These are phyloP conservation scores for Tor tambroides DNA, from an alignment of 2,113 vertebrate genomes.

Conservation along the genomic window DNA sequence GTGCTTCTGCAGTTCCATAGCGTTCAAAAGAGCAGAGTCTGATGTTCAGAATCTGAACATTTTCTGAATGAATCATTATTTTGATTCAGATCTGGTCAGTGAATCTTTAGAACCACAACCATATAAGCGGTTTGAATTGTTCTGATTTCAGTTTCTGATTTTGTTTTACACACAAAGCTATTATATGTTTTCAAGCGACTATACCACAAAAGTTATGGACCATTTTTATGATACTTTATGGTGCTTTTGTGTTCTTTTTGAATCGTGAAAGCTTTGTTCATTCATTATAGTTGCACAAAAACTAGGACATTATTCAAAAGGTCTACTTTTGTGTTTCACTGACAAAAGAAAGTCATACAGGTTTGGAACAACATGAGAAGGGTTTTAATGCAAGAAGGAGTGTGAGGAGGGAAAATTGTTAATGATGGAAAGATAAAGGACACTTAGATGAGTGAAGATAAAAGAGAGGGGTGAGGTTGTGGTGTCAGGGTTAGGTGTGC, in stretches of 20 bases:
- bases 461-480: constrained; percentile 24
- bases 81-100: not conserved
- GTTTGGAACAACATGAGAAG: not conserved
- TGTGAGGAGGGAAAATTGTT: constrained; percentile 1
- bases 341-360: not conserved
- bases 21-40: not conserved
- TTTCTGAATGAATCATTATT: not conserved
- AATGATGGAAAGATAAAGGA: constrained; percentile 10
- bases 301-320: not conserved
- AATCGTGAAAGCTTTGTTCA: not conserved
- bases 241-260: not conserved
- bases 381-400: constrained; percentile 7
- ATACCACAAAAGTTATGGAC: not conserved
- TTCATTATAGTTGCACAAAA: not conserved
- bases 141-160: not conserved
- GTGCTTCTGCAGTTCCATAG: too few species aligned
- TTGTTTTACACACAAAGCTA: too few species aligned
- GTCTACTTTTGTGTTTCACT: not conserved
- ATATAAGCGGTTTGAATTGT: not conserved
- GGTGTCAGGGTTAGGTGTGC: constrained; percentile 40
- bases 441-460: constrained; percentile 18
- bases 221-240: not conserved
- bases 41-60: not conserved
- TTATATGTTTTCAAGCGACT: not conserved
- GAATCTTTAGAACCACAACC: not conserved